Evolutionary conservation across 2,113 vertebrate species (phyloP).

Genomic region (Todiramphus chloris): DNA sequence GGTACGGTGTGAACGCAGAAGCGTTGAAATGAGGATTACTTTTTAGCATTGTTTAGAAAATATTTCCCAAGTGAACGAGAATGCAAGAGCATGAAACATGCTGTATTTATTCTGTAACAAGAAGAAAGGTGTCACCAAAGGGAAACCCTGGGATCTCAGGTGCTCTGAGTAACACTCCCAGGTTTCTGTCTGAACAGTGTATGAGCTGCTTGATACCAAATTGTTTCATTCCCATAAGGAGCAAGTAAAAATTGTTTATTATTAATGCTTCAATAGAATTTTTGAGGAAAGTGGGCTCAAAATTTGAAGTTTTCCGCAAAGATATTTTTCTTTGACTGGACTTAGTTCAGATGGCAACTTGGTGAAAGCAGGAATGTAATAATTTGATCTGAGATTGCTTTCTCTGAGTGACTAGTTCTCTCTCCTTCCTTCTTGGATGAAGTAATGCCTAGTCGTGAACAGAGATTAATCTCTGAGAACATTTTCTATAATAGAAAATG

Average conservation of each 20-base stretch:
- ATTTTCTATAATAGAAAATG: background rate
- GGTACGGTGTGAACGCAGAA: background rate
- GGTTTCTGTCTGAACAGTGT: background rate
- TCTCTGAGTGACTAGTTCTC: background rate
- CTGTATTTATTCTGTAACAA: background rate
- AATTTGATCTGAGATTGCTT: background rate
- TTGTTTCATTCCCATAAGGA: background rate
- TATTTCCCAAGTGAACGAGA: background rate
- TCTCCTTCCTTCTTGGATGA: background rate
- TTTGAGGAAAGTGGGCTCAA: background rate
- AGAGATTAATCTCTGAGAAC: constrained; percentile 40
- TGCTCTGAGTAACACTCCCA: background rate
- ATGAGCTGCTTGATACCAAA: background rate
- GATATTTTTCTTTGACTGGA: background rate
- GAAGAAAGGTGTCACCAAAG: background rate
- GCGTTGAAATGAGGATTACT: background rate
- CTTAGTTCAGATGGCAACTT: background rate
- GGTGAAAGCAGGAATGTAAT: background rate
- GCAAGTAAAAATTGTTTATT: background rate
- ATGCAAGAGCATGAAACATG: background rate
- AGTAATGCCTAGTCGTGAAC: background rate
- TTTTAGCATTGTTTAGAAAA: background rate
- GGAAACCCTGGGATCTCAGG: background rate
- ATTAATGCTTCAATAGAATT: background rate
- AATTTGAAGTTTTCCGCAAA: background rate